These are phyloP conservation scores for Drosophila sucinea DNA, from an alignment of 1,140 invertebrate genomes.

Conservation along the genomic window DNA sequence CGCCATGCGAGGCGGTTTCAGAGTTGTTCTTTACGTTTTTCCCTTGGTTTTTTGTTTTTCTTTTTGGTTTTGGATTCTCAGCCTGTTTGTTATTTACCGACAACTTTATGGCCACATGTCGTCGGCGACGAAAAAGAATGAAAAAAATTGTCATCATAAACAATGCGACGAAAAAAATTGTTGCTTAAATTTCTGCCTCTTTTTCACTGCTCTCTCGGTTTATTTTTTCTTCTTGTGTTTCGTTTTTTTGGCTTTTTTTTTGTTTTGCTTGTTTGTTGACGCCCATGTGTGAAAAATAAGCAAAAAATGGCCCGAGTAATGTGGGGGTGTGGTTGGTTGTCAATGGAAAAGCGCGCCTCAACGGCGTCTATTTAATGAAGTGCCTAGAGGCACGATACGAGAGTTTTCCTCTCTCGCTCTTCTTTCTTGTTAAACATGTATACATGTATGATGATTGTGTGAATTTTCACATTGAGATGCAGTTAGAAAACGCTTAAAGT, in stretches of 20 bases:
- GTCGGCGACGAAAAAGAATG: slow-evolving; percentile 37
- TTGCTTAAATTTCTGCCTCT: slow-evolving; percentile 64
- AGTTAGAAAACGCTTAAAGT: slow-evolving; percentile 33
- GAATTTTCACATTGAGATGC: slow-evolving; percentile 68
- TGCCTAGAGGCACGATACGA: slow-evolving; percentile 40
- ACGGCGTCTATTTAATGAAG: slow-evolving; percentile 76
- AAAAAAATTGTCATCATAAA: slow-evolving; percentile 74
- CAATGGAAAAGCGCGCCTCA: slow-evolving; percentile 66
- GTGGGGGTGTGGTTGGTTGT: slow-evolving; percentile 61
- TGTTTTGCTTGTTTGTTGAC: slow-evolving; percentile 43
- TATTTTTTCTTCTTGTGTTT: slow-evolving; percentile 20
- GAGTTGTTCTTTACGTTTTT: slow-evolving; percentile 9
- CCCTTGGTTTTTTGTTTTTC: slow-evolving; percentile 6
- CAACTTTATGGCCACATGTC: slow-evolving; percentile 78
- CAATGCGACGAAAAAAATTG: slow-evolving; percentile 61
- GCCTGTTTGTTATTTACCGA: slow-evolving; percentile 79
- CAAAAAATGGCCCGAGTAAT: slow-evolving; percentile 55
- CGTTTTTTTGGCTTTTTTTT: slow-evolving; percentile 33
- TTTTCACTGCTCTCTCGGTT: slow-evolving; percentile 13
- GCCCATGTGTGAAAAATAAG: slow-evolving; percentile 79
- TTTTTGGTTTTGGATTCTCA: slow-evolving; percentile 9
- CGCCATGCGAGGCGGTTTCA: slow-evolving; percentile 21
- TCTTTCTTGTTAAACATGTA: slow-evolving; percentile 40
- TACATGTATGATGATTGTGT: slow-evolving; percentile 46
- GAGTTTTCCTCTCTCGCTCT: slow-evolving; percentile 20